A percentile compares a stretch with the other conserved stretches of the same genome.
phyloP scores from a whole-genome alignment of 2,888 invertebrate species.

The Pecten maximus region DNA sequence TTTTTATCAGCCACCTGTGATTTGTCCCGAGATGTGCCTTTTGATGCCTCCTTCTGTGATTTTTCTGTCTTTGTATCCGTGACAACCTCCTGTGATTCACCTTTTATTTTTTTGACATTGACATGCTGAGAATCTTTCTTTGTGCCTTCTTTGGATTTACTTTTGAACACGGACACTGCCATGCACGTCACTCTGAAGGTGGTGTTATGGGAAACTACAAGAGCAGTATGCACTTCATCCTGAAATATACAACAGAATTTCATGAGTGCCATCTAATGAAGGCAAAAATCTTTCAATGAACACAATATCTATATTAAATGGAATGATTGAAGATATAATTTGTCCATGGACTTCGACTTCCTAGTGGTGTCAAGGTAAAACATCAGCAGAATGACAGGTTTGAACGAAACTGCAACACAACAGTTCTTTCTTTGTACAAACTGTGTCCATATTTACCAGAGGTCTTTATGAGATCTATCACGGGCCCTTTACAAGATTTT shows the following conservation, averaged over 20 bases:
- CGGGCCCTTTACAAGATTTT: too few relatives aligned
- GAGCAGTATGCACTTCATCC: slow-evolving; percentile 55
- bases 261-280: too few relatives aligned
- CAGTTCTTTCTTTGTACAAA: too few relatives aligned
- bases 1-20: slow-evolving; percentile 21
- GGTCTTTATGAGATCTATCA: too few relatives aligned
- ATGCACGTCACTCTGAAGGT: slow-evolving; percentile 73
- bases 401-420: too few relatives aligned
- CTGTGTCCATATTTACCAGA: too few relatives aligned
- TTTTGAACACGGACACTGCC: slow-evolving; percentile 54
- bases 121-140: slow-evolving; percentile 24
- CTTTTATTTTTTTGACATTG: neutral
- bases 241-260: slow-evolving; percentile 48
- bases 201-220: slow-evolving; percentile 66
- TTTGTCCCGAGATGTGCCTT: neutral
- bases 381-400: too few relatives aligned
- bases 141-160: neutral
- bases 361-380: too few relatives aligned
- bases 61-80: neutral
- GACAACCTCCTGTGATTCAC: neutral
- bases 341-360: too few relatives aligned
- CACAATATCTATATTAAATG: too few relatives aligned
- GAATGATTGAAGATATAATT: too few relatives aligned
- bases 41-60: slow-evolving; percentile 23
- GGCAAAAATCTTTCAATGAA: too few relatives aligned